Base-by-base conservation (phyloP, 2,797 vertebrate species). In the Acipenser transmontanus region DNA sequence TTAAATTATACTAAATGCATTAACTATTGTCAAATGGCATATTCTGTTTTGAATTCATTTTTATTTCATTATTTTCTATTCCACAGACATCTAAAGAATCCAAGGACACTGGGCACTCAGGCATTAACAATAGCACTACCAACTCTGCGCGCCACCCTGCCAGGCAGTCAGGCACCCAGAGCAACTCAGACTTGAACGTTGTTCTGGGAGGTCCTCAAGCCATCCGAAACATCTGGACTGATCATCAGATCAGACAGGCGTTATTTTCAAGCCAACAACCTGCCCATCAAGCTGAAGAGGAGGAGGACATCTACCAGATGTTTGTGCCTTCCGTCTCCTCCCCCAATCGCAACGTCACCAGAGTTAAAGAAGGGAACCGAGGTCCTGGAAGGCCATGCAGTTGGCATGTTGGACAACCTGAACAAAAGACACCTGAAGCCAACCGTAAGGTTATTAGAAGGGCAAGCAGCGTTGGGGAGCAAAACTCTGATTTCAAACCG, bases 391-490 rank as follows among this genome's bases (percentile, higher is more conserved):
- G 95, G 11, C 97, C 97, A 0, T 96, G 93, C 79, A 98, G 95
- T 78, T 98, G 95, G 95, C 95, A 97, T 6, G 72, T 95, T 20
- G 95, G 95, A n/a, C 80, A 91, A 7, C 82, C 84, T 60, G 87
- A 87, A 51, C 84, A 86, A 0, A 84, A 90, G 49, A 79, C 79
- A 1, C 8, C 85, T 13, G 76, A 75, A 47, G 75, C 87, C 0
- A 76, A 77, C 51, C 86, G 88, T 76, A 91, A 84, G 79, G 74
- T 93, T 8, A 84, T 98, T 9, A 88, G 96, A 49, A 83, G 96
- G 68, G 94, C 95, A 6, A 98, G 93, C 79, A 99, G 97, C 6
- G 94, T 91, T 0, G 95, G 95, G 7, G 97, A 99, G 78, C 94
- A 91, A 72, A 77, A 76, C 10, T 72, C 61, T 0, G 13, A 48